Percentiles rank a stretch among this genome's conserved stretches.
Evolutionary conservation across 2,113 vertebrate species (phyloP).

Genomic region (Proteles cristata): DNA sequence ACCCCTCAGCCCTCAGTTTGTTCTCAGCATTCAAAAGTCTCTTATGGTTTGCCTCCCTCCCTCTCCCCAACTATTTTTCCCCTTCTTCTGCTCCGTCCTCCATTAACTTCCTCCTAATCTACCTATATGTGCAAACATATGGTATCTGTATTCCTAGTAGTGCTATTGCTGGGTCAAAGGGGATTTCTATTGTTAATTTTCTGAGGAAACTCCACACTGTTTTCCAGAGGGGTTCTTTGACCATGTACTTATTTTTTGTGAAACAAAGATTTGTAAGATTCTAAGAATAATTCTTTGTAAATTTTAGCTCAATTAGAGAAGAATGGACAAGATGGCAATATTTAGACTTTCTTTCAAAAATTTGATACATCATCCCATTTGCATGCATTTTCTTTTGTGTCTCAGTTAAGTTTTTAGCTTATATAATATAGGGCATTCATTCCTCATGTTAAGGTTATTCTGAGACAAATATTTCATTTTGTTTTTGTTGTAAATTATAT

Average conservation of each 20-base stretch:
- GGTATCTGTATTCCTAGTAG: too few relatives aligned
- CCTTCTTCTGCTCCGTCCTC: too few relatives aligned
- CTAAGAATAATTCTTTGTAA: background rate
- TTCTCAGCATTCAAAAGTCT: too few relatives aligned
- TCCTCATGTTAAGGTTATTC: background rate
- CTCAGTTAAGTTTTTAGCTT: background rate
- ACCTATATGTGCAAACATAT: too few relatives aligned
- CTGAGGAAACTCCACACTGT: too few relatives aligned
- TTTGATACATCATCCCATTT: background rate
- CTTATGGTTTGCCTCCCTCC: too few relatives aligned
- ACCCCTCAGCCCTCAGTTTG: too few relatives aligned
- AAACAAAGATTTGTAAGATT: background rate
- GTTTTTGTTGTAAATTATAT: background rate
- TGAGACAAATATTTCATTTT: background rate
- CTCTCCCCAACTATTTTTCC: too few relatives aligned
- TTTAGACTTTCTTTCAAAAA: background rate
- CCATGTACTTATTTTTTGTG: background rate
- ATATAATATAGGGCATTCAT: background rate
- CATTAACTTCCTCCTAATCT: too few relatives aligned
- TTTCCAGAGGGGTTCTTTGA: too few relatives aligned
- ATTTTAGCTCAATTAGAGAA: background rate
- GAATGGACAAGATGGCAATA: background rate
- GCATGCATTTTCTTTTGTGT: background rate
- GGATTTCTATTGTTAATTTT: too few relatives aligned
- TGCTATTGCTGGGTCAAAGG: too few relatives aligned